A percentile compares a stretch with the other conserved stretches of the same genome.
Conservation (phyloP, 2,113 vertebrate genomes). For the Lucifuga dentata region DNA sequence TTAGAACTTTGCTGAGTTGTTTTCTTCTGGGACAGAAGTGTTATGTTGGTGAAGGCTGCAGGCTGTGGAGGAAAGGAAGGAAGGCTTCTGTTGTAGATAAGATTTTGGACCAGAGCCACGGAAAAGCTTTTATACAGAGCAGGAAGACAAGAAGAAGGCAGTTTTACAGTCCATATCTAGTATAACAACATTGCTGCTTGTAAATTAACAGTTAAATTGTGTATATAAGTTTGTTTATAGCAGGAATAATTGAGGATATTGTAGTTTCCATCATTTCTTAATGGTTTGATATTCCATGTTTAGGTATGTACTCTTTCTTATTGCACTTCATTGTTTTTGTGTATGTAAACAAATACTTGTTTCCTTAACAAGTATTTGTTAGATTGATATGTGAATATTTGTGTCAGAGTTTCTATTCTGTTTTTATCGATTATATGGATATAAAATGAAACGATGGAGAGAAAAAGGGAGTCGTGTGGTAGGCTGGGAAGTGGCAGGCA, state of each 20-base stretch:
- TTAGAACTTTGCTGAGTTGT: too few relatives aligned
- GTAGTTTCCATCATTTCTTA: neutral
- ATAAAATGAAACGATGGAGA: neutral
- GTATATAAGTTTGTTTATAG: neutral
- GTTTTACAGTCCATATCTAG: too few relatives aligned
- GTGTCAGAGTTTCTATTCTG: neutral
- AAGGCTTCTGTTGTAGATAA: conserved; percentile 58
- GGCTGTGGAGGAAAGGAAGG: conserved; percentile 53
- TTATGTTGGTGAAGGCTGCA: neutral
- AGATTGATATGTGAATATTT: neutral
- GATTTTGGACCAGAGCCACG: conserved; percentile 23
- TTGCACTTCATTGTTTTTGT: neutral
- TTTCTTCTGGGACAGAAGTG: neutral
- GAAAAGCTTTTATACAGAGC: neutral
- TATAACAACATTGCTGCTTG: conserved; percentile 9
- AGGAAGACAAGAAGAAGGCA: conserved; percentile 1
- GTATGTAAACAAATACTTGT: neutral
- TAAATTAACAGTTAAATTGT: neutral
- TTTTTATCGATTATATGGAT: neutral
- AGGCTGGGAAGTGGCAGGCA: conserved; percentile 12
- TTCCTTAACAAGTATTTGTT: neutral
- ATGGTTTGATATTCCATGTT: neutral
- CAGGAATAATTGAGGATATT: neutral
- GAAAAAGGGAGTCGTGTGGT: neutral
- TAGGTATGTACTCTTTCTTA: conserved; percentile 15